Base-by-base conservation (phyloP, 2,888 invertebrate genomes). In the Ophion slaviceki region DNA sequence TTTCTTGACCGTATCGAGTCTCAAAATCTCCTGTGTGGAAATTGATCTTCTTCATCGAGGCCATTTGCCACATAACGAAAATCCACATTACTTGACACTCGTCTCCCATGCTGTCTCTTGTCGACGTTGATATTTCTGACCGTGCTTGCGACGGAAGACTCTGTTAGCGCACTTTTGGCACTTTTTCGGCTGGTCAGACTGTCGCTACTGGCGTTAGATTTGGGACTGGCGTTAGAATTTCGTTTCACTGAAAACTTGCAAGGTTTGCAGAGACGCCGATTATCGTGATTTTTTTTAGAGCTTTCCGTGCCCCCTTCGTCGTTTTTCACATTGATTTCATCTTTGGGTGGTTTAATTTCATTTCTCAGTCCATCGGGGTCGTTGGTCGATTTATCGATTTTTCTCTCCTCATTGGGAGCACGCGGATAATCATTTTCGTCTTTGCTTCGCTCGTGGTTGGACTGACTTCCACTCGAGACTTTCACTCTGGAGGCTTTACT, bases 41-140 rank as follows among this genome's bases (percentile, higher is more conserved):
- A 75, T 32, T 78, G 77, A 72, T 87, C 86, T 59, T 76, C 74
- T 40, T 76, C 70, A 10, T 87, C 87, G 61, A 87, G 86, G 10
- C 87, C 87, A 72, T 87, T 87, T 6, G 87, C 86, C 45, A 77
- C 59, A 24, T 67, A 62, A 59, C 80, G 81, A 66, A 82, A 84
- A 68, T 68, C 70, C 24, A 47, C 67, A 72, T 76, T 68, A 66
- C 59, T 66, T 11, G 32, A 59, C 10, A 47, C 24, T 47, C 62
- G 74, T 53, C 64, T n/a, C 7, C 59, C 28, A 47, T 45, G 8
- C 17, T 76, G 14, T 59, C 24, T 61, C 7, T 24, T 72, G 20
- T 77, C 62, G 10, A 57, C 47, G 6, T 70, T 66, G 14, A 62
- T 71, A 2, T 81, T 64, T 71, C 61, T 72, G 0, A 86, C 36